phyloP scores from a whole-genome alignment of 2,888 invertebrate genomes.

The Dilophus febrilis region DNA sequence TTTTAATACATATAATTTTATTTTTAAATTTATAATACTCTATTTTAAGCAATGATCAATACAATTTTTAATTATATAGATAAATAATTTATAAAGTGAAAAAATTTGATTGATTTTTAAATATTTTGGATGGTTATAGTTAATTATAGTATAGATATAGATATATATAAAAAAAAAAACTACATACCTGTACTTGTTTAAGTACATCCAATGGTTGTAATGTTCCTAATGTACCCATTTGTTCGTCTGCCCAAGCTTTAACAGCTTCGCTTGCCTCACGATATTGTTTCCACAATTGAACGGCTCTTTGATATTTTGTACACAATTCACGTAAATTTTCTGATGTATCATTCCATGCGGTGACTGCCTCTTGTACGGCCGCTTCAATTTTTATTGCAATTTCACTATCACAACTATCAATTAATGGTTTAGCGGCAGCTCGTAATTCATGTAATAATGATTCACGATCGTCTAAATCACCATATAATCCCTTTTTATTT shows the following conservation, averaged over 20 bases:
- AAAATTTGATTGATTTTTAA: neutral
- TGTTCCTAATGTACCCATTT: conserved; percentile 52
- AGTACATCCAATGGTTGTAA: conserved; percentile 54
- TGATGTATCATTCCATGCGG: conserved; percentile 66
- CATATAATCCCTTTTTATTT: conserved; percentile 47
- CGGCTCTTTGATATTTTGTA: conserved; percentile 61
- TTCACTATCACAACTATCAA: conserved; percentile 48
- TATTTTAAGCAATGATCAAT: no score
- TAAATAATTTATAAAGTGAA: neutral
- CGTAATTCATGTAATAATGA: conserved; percentile 53
- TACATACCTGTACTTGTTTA: conserved; percentile 51
- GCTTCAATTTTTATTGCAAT: conserved; percentile 55
- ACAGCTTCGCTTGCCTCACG: conserved; percentile 61
- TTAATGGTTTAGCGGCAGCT: conserved; percentile 52
- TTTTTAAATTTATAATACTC: no score
- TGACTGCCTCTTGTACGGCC: conserved; percentile 60
- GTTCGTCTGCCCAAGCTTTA: conserved; percentile 56
- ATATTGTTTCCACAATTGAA: conserved; percentile 65
- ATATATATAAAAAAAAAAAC: conserved; percentile 8
- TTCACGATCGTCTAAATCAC: conserved; percentile 57
- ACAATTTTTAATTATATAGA: no score
- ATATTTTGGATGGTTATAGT: no score
- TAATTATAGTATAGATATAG: neutral
- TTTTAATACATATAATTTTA: no score
- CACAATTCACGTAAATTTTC: conserved; percentile 58